Evolutionary conservation across 2,797 vertebrate species (phyloP).

Genomic region (Tapera naevia): DNA sequence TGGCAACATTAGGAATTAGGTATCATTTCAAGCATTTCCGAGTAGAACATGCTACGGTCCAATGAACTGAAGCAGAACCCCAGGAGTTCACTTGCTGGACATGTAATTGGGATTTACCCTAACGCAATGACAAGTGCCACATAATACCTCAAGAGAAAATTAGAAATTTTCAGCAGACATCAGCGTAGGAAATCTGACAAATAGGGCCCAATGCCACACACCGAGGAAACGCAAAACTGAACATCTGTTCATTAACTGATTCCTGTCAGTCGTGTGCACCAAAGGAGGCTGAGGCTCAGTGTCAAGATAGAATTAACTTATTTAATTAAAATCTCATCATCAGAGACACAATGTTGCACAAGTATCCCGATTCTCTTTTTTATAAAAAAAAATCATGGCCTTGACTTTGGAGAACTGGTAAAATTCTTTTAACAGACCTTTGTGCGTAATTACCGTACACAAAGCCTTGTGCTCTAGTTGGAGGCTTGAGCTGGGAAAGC

Average conservation of each 20-base stretch:
- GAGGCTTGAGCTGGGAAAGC: background rate
- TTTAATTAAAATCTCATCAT: slow-evolving; percentile 30
- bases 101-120: background rate
- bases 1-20: background rate
- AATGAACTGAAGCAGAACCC: background rate
- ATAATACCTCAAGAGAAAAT: slow-evolving; percentile 14
- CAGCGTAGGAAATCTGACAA: background rate
- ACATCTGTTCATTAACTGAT: slow-evolving; percentile 39
- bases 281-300: background rate
- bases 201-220: background rate
- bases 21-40: background rate
- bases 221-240: slow-evolving; percentile 25
- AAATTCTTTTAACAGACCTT: background rate
- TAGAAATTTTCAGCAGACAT: background rate
- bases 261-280: background rate
- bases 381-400: background rate
- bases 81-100: background rate
- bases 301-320: background rate
- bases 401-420: background rate
- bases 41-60: fast-evolving
- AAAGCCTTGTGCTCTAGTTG: background rate
- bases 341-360: background rate
- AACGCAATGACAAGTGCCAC: background rate
- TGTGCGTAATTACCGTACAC: background rate
- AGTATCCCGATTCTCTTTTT: background rate